Percentiles rank a stretch among this genome's conserved stretches.
Conservation (phyloP, 2,113 vertebrate genomes). For the Siphamia tubifer region DNA sequence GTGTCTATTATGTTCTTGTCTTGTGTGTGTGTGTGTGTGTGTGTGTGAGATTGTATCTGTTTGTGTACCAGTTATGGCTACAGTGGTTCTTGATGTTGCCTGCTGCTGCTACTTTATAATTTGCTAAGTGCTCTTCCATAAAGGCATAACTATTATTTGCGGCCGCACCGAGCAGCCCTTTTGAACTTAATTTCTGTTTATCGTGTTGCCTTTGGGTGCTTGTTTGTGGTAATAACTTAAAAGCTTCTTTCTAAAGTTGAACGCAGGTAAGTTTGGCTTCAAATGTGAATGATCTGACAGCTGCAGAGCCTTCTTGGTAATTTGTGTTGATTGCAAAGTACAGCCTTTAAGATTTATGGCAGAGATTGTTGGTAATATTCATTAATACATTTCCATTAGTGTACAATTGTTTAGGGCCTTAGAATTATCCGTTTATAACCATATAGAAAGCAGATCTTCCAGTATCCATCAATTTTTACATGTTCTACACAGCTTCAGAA, state of each 20-base stretch:
- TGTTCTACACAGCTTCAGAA: no score
- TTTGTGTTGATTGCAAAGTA: no score
- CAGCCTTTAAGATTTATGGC: no score
- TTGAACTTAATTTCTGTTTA: conserved; percentile 49
- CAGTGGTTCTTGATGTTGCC: conserved; percentile 29
- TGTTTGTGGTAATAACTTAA: conserved; percentile 23
- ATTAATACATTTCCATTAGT: no score
- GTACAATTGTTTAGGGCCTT: no score
- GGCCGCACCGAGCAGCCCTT: conserved; percentile 49
- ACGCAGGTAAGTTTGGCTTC: conserved; percentile 24
- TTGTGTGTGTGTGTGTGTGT: neutral
- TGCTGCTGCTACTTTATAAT: conserved; percentile 68
- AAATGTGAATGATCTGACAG: neutral
- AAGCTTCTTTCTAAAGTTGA: neutral
- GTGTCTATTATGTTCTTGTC: no score
- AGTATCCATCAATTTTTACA: no score
- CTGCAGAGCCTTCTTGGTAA: neutral
- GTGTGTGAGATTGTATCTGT: conserved; percentile 1
- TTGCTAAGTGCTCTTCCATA: conserved; percentile 68
- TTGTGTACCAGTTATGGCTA: conserved; percentile 32
- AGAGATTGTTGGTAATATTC: no score
- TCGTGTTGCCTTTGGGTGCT: neutral
- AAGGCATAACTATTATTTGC: conserved; percentile 74
- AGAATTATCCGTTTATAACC: no score
- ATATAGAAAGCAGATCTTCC: no score